A percentile compares a stretch with the other conserved stretches of the same genome.
These are phyloP conservation scores for Nymphalis urticae DNA, from an alignment of 2,888 invertebrate genomes.

Conservation along the genomic window DNA sequence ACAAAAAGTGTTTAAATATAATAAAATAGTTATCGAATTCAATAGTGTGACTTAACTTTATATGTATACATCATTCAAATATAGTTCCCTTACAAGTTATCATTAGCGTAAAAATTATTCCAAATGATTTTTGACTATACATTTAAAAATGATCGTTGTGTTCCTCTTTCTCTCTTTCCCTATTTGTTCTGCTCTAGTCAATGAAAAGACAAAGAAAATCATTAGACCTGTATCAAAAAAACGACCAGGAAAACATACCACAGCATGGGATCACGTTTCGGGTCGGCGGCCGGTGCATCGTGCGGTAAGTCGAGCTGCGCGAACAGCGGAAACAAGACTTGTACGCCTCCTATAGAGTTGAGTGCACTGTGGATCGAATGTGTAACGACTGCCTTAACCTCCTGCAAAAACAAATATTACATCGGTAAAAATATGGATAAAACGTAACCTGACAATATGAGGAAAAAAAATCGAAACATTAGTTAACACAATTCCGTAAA, in stretches of 20 bases:
- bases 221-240: conserved; percentile 1
- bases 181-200: background rate
- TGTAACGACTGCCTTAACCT: conserved; percentile 99
- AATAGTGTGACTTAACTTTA: no score
- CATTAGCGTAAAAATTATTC: no score
- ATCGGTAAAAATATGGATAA: background rate
- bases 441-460: background rate
- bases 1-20: no score
- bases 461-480: background rate
- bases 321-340: conserved; percentile 98
- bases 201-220: background rate
- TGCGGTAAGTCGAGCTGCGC: conserved; percentile 97
- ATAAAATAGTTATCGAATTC: no score
- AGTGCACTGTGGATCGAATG: conserved; percentile 99
- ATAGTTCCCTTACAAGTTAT: no score
- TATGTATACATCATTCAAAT: no score
- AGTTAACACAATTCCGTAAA: background rate
- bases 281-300: conserved; percentile 89
- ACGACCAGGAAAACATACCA: conserved; percentile 84
- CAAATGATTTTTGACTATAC: no score
- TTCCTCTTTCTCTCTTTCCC: background rate
- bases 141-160: no score
- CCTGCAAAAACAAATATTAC: conserved; percentile 81
- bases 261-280: conserved; percentile 92
- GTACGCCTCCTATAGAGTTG: conserved; percentile 99